Base-by-base conservation (phyloP, 1,140 invertebrate species). In the Elymnias hypermnestra region DNA sequence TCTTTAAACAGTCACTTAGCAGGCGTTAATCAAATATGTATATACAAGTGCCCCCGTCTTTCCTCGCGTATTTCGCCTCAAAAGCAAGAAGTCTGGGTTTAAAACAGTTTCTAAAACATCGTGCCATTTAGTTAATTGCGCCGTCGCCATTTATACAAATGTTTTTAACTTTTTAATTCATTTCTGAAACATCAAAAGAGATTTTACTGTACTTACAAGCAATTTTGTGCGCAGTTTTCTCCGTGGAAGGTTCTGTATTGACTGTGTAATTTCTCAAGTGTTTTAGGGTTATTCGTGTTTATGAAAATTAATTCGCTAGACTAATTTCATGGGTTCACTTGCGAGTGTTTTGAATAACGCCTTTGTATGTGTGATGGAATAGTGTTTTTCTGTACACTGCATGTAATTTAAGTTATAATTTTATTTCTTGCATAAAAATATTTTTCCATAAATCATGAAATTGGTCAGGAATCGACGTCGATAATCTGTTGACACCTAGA, bases 131-230 rank as follows among this genome's bases (percentile, higher is more conserved):
- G 51, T 63, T 63, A 60, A 60, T 63, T 59, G 60, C 60, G 37
- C 38, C 47, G 37, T 40, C 47, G 52, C 48, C 48, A 44, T 55
- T 57, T 45, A 53, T 52, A 60, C 60, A 57, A 62, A 59, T 63
- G 53, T 59, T 53, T 63, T 51, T 54, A 36, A 33, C 29, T 33
- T 33, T 33, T 33, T 33, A 56, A 63, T 59, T 59, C 39, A 45
- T 50, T 57, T 57, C 49, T 63, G 60, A 58, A 53, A 63, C 56
- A 63, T 63, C 56, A 63, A 63, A 63, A 58, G 55, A 26, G 17
- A 29, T 47, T 50, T 43, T 25, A 18, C 26, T 12, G 9, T 36
- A 21, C 26, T 35, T 19, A 40, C 37, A 40, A 35, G 37, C 8
- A 7, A 48, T 26, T 40, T 18, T 35, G 14, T 13, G 38, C 28